Conservation (phyloP, 2,888 invertebrate species). For the Pemphredon lugubris region DNA sequence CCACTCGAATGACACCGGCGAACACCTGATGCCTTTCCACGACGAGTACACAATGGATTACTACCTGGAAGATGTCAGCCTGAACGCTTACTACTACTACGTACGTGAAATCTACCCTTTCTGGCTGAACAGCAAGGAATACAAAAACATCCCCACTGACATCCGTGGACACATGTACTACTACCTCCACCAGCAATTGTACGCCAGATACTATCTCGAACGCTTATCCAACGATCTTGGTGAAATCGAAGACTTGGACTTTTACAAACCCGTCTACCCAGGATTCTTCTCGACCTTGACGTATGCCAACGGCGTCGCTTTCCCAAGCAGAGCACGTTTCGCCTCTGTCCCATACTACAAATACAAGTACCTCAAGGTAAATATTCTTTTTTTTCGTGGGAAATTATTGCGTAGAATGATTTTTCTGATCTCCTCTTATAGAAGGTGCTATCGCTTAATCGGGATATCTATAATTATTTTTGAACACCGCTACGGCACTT, state of each 20-base stretch:
- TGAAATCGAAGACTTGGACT: constrained; percentile 84
- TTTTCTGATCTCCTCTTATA: too few species aligned
- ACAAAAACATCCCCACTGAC: constrained; percentile 82
- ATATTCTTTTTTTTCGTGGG: too few species aligned
- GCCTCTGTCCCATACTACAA: constrained; percentile 77
- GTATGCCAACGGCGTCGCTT: constrained; percentile 84
- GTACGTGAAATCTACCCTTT: constrained; percentile 86
- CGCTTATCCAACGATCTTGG: constrained; percentile 86
- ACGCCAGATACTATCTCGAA: constrained; percentile 88
- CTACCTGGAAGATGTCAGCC: constrained; percentile 87
- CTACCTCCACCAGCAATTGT: constrained; percentile 86
- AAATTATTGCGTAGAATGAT: too few species aligned
- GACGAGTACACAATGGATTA: constrained; percentile 85
- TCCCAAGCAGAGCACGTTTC: constrained; percentile 83
- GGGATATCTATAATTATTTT: too few species aligned
- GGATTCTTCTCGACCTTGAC: constrained; percentile 85
- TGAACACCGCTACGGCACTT: too few species aligned
- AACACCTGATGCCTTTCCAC: constrained; percentile 80
- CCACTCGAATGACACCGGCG: constrained; percentile 84
- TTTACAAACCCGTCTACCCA: constrained; percentile 81
- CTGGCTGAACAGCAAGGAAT: constrained; percentile 84
- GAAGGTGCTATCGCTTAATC: too few species aligned
- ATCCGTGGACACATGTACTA: constrained; percentile 86
- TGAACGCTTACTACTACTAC: constrained; percentile 87
- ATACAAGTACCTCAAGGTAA: constrained; percentile 70